phyloP scores from a whole-genome alignment of 2,113 vertebrate genomes.

The Syrrhaptes paradoxus region DNA sequence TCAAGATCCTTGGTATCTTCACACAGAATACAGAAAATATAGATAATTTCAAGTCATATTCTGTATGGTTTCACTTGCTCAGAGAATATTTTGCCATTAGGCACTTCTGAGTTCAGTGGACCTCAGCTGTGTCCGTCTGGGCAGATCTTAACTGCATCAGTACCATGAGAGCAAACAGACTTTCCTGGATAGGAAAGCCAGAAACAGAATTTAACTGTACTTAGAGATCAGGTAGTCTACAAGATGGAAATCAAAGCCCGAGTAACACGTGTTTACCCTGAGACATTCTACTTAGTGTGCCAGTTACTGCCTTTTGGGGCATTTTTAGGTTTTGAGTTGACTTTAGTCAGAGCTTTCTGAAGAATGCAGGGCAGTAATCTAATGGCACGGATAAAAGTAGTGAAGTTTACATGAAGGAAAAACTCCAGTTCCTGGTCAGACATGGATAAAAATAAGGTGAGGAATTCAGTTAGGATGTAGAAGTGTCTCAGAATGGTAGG shows the following conservation, averaged over 20 bases:
- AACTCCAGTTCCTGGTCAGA: not conserved
- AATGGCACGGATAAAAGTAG: not conserved
- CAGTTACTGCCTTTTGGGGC: not conserved
- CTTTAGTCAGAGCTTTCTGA: not conserved
- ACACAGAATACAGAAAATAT: not conserved
- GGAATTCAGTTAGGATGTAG: not conserved
- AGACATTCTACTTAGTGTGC: not conserved
- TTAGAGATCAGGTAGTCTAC: not conserved
- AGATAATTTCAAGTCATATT: not conserved
- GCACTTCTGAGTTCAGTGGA: not conserved
- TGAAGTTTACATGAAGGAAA: not conserved
- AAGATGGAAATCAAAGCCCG: fast-evolving
- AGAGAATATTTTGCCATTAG: not conserved
- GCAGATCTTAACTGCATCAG: not conserved
- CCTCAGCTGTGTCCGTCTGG: not conserved
- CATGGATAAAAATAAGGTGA: not conserved
- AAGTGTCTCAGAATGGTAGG: not conserved
- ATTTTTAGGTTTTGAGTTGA: not conserved
- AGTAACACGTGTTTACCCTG: not conserved
- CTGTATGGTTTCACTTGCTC: not conserved
- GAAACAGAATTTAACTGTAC: not conserved
- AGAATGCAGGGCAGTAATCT: not conserved
- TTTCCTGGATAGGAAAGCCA: not conserved
- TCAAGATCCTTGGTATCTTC: not conserved
- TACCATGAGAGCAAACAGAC: not conserved